Conservation (phyloP, 1,140 invertebrate genomes). For the Apis dorsata region DNA sequence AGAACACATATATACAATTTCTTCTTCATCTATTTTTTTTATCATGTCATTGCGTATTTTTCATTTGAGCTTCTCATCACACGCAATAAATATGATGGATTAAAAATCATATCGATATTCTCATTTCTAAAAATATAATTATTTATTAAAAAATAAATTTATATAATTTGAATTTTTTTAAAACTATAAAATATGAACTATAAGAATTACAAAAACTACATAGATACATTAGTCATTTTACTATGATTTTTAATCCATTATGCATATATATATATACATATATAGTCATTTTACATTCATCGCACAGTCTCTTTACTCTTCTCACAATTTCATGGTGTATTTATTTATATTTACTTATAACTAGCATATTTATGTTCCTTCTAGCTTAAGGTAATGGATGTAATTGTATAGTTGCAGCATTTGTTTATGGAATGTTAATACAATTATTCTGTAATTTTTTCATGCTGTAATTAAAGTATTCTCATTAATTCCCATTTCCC, state of each 20-base stretch:
- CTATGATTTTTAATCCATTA: not conserved
- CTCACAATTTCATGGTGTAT: constrained; percentile 55
- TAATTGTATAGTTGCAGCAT: constrained; percentile 72
- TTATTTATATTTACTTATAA: constrained; percentile 59
- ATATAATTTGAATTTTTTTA: no score
- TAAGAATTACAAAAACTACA: no score
- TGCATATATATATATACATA: not conserved
- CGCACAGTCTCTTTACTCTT: constrained; percentile 22
- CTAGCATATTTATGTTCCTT: constrained; percentile 60
- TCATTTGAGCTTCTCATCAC: constrained; percentile 41
- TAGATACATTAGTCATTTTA: not conserved
- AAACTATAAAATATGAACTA: no score
- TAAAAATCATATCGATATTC: not conserved
- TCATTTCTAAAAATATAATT: no score
- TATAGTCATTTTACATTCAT: constrained; percentile 35
- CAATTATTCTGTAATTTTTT: constrained; percentile 70
- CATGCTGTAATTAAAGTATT: constrained; percentile 73
- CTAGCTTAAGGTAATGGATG: constrained; percentile 74
- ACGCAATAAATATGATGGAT: constrained; percentile 18
- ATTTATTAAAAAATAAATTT: no score
- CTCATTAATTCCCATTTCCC: constrained; percentile 66
- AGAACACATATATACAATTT: not conserved
- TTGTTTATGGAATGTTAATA: constrained; percentile 78
- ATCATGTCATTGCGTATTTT: constrained; percentile 6
- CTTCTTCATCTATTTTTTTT: constrained; percentile 26